Evolutionary conservation across 2,113 vertebrate species (phyloP).

Genomic region (Xiphorhynchus elegans): DNA sequence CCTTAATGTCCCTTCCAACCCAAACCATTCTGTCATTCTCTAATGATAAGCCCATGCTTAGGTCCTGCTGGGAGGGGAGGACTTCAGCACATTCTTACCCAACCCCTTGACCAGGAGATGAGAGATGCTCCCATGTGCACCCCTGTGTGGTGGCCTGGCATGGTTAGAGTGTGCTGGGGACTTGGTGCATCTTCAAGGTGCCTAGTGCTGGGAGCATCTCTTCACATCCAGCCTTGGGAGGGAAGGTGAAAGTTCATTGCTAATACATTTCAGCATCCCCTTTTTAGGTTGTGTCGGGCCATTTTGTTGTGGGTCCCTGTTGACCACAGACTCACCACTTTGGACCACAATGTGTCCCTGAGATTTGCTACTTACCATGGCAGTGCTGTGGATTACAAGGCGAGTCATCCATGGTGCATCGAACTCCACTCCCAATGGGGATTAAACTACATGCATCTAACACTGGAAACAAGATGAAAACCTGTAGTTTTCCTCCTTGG

Average conservation of each 20-base stretch:
- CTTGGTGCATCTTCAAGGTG: neutral
- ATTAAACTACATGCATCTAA: neutral
- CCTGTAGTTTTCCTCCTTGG: neutral
- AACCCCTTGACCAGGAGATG: neutral
- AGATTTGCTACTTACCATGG: neutral
- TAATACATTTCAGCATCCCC: neutral
- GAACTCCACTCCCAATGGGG: neutral
- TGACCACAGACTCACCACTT: neutral
- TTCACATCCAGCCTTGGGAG: rapidly evolving
- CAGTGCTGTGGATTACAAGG: neutral
- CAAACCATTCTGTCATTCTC: neutral
- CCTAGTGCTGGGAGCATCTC: neutral
- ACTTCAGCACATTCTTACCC: neutral
- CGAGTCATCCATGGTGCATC: neutral
- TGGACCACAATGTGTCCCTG: neutral
- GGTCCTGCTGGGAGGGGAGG: neutral
- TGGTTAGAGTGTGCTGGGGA: rapidly evolving
- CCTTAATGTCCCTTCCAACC: neutral
- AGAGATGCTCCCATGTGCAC: neutral
- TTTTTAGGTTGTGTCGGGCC: neutral
- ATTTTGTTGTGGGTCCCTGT: rapidly evolving
- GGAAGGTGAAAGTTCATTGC: neutral
- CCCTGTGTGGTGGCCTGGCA: neutral
- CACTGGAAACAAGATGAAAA: neutral
- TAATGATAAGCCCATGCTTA: neutral